Evolutionary conservation across 2,888 invertebrate species (phyloP).

Genomic region (Nomada ferruginata): DNA sequence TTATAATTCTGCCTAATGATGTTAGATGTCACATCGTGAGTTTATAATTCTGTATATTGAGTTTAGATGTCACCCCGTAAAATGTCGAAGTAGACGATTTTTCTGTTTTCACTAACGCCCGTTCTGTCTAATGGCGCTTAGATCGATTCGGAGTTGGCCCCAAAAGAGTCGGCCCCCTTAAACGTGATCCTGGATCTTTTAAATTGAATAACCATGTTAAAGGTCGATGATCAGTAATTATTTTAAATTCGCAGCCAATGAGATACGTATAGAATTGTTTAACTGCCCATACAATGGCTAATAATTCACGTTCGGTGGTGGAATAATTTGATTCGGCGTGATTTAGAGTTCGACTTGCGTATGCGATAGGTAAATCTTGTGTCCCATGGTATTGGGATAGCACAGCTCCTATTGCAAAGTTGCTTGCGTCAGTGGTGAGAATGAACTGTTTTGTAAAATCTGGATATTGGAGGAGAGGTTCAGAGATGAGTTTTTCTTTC

Average conservation of each 20-base stretch:
- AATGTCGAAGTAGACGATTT: too few species aligned
- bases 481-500: constrained; percentile 6
- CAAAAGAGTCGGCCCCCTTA: too few species aligned
- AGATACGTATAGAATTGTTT: constrained; percentile 81
- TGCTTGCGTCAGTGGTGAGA: constrained; percentile 78
- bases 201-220: constrained; percentile 76
- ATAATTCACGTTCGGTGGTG: constrained; percentile 79
- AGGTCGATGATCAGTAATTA: constrained; percentile 79
- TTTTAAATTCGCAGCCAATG: constrained; percentile 77
- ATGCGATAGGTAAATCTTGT: constrained; percentile 76
- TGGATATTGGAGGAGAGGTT: constrained; percentile 61
- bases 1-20: too few species aligned
- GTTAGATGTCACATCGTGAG: too few species aligned
- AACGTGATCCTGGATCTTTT: constrained; percentile 74
- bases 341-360: constrained; percentile 76
- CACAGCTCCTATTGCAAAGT: constrained; percentile 52
- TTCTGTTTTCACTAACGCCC: too few species aligned
- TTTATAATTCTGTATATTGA: too few species aligned
- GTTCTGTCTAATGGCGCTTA: too few species aligned
- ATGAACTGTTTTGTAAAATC: constrained; percentile 64
- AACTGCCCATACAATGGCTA: constrained; percentile 78
- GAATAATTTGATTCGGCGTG: constrained; percentile 78
- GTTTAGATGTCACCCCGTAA: too few species aligned
- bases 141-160: too few species aligned
- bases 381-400: constrained; percentile 74